Percentiles rank a stretch among this genome's conserved stretches.
phyloP scores from a whole-genome alignment of 2,113 vertebrate genomes.

The Silurus glanis region DNA sequence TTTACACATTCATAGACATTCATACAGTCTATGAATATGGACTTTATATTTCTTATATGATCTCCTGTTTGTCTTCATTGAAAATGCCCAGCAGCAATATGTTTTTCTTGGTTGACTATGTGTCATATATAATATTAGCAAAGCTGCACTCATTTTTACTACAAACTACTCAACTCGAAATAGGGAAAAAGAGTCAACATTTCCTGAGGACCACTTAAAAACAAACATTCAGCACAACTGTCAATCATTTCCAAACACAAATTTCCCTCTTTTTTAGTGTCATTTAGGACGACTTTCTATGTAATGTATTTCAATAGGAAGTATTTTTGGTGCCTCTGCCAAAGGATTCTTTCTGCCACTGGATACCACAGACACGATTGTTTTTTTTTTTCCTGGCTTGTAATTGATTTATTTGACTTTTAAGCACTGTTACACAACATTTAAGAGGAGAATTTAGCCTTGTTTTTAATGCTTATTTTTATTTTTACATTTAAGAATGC shows the following conservation, averaged over 20 bases:
- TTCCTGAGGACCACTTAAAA: background rate
- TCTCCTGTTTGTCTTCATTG: background rate
- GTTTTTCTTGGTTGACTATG: background rate
- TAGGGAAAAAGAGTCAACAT: background rate
- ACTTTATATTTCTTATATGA: background rate
- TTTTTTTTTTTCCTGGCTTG: too few species aligned
- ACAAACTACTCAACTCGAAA: background rate
- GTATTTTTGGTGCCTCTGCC: too few species aligned
- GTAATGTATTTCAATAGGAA: too few species aligned
- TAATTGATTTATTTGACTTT: too few species aligned
- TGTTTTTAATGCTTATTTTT: background rate
- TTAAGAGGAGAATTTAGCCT: too few species aligned
- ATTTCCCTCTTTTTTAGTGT: too few species aligned
- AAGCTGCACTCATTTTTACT: background rate
- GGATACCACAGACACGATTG: too few species aligned
- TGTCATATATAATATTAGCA: background rate
- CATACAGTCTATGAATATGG: too few species aligned
- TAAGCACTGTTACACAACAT: too few species aligned
- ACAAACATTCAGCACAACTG: background rate
- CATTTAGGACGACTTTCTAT: too few species aligned
- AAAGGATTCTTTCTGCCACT: too few species aligned
- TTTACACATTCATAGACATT: too few species aligned
- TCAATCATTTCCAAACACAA: background rate
- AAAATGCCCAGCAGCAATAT: background rate
- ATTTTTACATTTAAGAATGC: background rate